Evolutionary conservation across 2,113 vertebrate genomes (phyloP).

Genomic region (Peromyscus leucopus): DNA sequence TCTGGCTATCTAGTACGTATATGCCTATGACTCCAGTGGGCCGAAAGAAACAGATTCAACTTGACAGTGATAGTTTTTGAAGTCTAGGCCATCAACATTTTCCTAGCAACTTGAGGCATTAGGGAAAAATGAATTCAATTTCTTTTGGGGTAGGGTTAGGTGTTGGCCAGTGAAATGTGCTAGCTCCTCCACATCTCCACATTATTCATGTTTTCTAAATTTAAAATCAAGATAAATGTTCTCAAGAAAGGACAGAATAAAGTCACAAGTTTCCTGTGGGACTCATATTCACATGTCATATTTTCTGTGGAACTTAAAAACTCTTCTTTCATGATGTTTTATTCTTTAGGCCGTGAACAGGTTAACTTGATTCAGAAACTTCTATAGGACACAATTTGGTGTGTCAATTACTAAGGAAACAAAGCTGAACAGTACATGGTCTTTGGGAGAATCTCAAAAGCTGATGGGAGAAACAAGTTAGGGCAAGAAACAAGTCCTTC

Average conservation of each 20-base stretch:
- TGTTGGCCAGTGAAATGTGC: neutral
- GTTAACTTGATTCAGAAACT: constrained; percentile 46
- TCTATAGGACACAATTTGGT: neutral
- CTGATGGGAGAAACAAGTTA: neutral
- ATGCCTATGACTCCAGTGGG: neutral
- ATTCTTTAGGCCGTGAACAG: neutral
- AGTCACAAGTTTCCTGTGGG: neutral
- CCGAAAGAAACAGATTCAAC: neutral
- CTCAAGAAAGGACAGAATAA: constrained; percentile 8
- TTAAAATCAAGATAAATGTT: neutral
- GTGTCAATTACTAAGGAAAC: neutral
- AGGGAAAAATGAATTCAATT: neutral
- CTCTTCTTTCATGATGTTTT: neutral
- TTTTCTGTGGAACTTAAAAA: constrained; percentile 19
- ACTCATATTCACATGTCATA: neutral
- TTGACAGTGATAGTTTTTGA: neutral
- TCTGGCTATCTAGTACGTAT: neutral
- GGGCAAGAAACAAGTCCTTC: neutral
- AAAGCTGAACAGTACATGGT: neutral
- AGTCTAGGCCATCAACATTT: neutral
- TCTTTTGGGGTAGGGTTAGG: neutral
- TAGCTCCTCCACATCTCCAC: neutral
- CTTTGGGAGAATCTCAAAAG: neutral
- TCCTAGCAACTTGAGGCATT: neutral
- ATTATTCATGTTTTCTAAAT: neutral